Evolutionary conservation across 2,113 vertebrate species (phyloP).

Genomic region (Perca schrenkii): DNA sequence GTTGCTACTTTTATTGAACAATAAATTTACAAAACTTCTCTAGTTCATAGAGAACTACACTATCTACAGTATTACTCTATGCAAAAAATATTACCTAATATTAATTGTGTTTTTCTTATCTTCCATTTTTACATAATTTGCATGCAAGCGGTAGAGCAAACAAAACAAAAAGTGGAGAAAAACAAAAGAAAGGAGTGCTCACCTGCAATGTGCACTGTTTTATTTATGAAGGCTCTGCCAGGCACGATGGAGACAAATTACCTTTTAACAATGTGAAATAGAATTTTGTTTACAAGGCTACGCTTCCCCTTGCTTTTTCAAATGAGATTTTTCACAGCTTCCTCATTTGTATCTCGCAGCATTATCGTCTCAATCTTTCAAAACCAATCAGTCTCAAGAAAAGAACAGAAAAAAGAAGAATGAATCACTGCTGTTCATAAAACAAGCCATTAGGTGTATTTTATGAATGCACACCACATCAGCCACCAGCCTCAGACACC

Average conservation of each 20-base stretch:
- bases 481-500: slow-evolving; percentile 16
- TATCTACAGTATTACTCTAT: background rate
- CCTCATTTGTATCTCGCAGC: slow-evolving; percentile 82
- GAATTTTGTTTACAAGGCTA: slow-evolving; percentile 88
- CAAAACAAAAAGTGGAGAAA: slow-evolving; percentile 55
- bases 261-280: slow-evolving; percentile 88
- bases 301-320: slow-evolving; percentile 79
- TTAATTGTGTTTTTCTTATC: slow-evolving; percentile 49
- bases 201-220: slow-evolving; percentile 83
- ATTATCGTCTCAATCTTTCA: slow-evolving; percentile 85
- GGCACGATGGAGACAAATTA: slow-evolving; percentile 85
- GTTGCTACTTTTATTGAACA: background rate
- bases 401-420: slow-evolving; percentile 55
- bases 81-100: slow-evolving; percentile 3
- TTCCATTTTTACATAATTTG: slow-evolving; percentile 66
- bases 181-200: slow-evolving; percentile 53
- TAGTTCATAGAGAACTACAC: background rate
- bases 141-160: slow-evolving; percentile 54
- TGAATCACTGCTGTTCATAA: slow-evolving; percentile 74
- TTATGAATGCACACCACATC: slow-evolving; percentile 61
- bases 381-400: slow-evolving; percentile 79
- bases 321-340: slow-evolving; percentile 84
- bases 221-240: slow-evolving; percentile 85
- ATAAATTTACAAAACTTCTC: background rate
- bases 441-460: slow-evolving; percentile 79